A percentile compares a stretch with the other conserved stretches of the same genome.
Evolutionary conservation across 2,888 invertebrate genomes (phyloP).

Genomic region (Chrysotoxum bicinctum): DNA sequence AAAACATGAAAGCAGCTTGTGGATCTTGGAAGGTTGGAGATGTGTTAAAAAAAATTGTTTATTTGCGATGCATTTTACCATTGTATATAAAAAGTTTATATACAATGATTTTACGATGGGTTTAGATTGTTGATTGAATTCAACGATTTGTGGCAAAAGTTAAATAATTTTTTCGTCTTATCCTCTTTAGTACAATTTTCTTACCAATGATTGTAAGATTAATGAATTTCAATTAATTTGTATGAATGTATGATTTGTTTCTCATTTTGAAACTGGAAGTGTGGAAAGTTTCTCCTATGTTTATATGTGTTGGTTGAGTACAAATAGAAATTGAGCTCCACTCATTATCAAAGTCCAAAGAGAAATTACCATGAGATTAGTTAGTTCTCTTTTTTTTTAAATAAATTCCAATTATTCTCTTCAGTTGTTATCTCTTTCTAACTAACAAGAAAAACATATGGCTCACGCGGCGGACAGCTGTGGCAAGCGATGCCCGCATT

Average conservation of each 20-base stretch:
- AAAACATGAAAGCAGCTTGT: constrained; percentile 42
- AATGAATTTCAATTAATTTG: background rate
- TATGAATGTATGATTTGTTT: too few species aligned
- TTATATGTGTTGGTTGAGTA: too few species aligned
- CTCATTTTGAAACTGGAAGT: background rate
- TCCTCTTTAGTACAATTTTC: background rate
- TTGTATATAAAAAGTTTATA: too few species aligned
- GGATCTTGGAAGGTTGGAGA: constrained; percentile 43
- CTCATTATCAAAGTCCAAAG: background rate
- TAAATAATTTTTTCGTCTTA: background rate
- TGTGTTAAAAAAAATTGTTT: background rate
- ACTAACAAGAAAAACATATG: background rate
- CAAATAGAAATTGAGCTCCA: background rate
- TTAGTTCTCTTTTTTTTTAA: background rate
- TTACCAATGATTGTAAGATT: background rate
- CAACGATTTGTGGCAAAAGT: background rate
- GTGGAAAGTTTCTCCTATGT: background rate
- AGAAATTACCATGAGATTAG: background rate
- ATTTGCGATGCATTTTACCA: too few species aligned
- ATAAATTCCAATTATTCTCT: background rate
- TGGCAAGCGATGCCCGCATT: background rate
- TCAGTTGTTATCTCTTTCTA: background rate
- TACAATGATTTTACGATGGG: background rate
- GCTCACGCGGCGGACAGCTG: background rate
- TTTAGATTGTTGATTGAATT: background rate